Percentiles rank a stretch among this genome's conserved stretches.
phyloP scores from a whole-genome alignment of 2,797 vertebrate genomes.

The Hypotaenidia philippensis region DNA sequence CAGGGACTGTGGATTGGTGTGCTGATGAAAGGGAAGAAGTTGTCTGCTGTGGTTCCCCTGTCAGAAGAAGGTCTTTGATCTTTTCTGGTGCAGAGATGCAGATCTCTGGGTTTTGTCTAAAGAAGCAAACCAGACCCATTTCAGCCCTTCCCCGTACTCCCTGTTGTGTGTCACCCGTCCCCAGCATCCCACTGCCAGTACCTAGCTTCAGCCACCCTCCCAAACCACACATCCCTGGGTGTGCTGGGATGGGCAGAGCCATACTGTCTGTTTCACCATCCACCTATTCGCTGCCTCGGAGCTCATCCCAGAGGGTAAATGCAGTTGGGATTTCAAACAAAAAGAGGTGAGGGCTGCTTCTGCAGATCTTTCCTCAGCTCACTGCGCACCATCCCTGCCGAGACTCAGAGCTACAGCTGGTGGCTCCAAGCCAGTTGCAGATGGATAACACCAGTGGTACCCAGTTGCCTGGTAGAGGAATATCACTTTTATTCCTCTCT shows the following conservation, averaged over 20 bases:
- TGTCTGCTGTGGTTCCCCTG: neutral
- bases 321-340: neutral
- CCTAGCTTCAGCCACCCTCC: neutral
- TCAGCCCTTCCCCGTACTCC: neutral
- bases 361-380: neutral
- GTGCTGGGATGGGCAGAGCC: neutral
- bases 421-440: neutral
- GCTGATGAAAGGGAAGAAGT: neutral
- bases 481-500: neutral
- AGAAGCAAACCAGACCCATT: neutral
- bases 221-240: neutral
- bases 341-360: neutral
- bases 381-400: neutral
- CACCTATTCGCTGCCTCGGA: neutral
- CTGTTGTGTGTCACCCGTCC: neutral
- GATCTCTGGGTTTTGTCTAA: neutral
- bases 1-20: rapidly evolving
- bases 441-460: neutral
- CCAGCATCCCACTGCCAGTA: neutral
- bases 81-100: neutral
- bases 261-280: neutral
- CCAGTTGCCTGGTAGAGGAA: neutral
- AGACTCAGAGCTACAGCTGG: neutral
- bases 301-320: neutral
- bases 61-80: neutral